Evolutionary conservation across 2,888 invertebrate species (phyloP).

Genomic region (Epirrhoe tristata): DNA sequence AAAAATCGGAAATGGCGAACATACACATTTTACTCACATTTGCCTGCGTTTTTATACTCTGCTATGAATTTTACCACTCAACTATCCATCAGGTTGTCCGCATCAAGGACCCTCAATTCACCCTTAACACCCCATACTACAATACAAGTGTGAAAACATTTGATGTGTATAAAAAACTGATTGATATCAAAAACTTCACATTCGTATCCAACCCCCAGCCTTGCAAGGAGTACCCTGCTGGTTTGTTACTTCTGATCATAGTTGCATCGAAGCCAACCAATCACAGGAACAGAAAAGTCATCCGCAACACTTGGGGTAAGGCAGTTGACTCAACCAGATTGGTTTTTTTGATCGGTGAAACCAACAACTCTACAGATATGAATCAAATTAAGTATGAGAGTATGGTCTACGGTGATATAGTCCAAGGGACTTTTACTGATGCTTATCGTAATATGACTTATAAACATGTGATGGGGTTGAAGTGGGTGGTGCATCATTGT

Average conservation of each 20-base stretch:
- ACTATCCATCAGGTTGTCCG: slow-evolving; percentile 44
- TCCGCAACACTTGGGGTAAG: slow-evolving; percentile 91
- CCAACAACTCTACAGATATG: slow-evolving; percentile 55
- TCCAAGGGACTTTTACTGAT: slow-evolving; percentile 92
- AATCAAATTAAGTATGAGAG: slow-evolving; percentile 82
- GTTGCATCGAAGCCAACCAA: slow-evolving; percentile 90
- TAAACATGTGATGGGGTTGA: slow-evolving; percentile 93
- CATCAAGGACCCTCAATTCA: slow-evolving; percentile 59
- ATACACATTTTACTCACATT: slow-evolving; percentile 54
- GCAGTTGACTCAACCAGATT: slow-evolving; percentile 82
- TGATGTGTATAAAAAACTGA: slow-evolving; percentile 69
- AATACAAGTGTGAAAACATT: slow-evolving; percentile 37
- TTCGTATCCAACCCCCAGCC: slow-evolving; percentile 86
- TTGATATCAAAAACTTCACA: slow-evolving; percentile 86
- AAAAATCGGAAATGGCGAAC: slow-evolving; percentile 55
- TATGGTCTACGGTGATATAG: slow-evolving; percentile 86
- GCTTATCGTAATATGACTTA: slow-evolving; percentile 93
- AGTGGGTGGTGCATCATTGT: slow-evolving; percentile 91
- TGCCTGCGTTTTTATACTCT: slow-evolving; percentile 48
- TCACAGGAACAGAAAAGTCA: slow-evolving; percentile 86
- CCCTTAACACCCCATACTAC: slow-evolving; percentile 59
- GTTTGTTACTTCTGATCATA: slow-evolving; percentile 86
- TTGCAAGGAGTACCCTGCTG: slow-evolving; percentile 73
- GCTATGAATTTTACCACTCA: slow-evolving; percentile 53
- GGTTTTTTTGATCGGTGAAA: slow-evolving; percentile 88